Evolutionary conservation across 92 coral and sea anemone species (phyloP).

Genomic region (Epizoanthus stellaris): DNA sequence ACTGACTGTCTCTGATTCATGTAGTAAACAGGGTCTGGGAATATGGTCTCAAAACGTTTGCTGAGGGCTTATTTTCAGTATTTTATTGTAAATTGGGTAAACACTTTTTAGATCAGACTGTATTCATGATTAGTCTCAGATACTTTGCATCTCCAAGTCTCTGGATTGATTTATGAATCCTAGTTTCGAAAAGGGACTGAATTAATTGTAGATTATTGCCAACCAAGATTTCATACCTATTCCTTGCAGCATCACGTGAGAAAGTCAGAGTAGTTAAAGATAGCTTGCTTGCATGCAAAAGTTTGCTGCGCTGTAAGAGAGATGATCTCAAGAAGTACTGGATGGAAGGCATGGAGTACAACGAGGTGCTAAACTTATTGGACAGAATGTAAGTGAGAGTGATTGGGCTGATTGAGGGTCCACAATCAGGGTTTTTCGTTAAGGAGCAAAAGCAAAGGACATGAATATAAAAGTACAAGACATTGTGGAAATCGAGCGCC

Average conservation of each 20-base stretch:
- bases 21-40: too few species aligned
- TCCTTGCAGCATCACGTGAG: slow-evolving; percentile 77
- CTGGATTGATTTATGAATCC: neutral
- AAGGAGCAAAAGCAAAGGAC: too few species aligned
- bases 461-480: too few species aligned
- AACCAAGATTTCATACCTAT: neutral
- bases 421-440: too few species aligned
- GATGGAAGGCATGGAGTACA: slow-evolving; percentile 98
- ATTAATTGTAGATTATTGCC: neutral
- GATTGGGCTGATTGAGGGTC: neutral
- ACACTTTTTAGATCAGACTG: too few species aligned
- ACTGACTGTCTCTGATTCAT: too few species aligned
- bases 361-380: slow-evolving; percentile 89
- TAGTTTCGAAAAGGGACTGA: neutral
- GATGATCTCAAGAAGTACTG: slow-evolving; percentile 96
- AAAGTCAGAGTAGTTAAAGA: slow-evolving; percentile 85
- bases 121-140: too few species aligned
- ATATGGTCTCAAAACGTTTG: too few species aligned
- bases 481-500: too few species aligned
- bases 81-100: too few species aligned
- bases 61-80: too few species aligned
- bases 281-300: slow-evolving; percentile 81
- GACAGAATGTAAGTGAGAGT: slow-evolving; percentile 84
- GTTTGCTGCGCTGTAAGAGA: slow-evolving; percentile 91
- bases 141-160: too few species aligned